A percentile compares a stretch with the other conserved stretches of the same genome.
phyloP scores from a whole-genome alignment of 2,888 invertebrate genomes.

The Adelognathus sp. region DNA sequence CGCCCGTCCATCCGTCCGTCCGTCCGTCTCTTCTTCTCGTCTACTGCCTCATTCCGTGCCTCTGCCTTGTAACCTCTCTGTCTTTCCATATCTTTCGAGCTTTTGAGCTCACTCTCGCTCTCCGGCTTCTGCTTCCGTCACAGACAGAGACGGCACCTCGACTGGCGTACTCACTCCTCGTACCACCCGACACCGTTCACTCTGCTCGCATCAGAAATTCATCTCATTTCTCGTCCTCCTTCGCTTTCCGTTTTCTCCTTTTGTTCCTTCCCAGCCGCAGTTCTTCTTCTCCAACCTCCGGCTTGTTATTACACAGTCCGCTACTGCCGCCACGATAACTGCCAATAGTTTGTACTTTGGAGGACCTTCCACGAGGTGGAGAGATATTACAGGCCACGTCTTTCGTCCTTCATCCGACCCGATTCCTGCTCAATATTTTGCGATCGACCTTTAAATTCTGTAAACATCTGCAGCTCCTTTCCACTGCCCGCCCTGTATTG shows the following conservation, averaged over 20 bases:
- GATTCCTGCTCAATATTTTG: slow-evolving; percentile 17
- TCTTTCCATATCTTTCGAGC: slow-evolving; percentile 19
- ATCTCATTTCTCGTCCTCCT: slow-evolving; percentile 64
- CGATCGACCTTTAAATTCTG: slow-evolving; percentile 20
- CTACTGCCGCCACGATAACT: slow-evolving; percentile 63
- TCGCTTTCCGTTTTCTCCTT: slow-evolving; percentile 64
- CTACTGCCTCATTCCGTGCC: slow-evolving; percentile 71
- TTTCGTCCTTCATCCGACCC: not conserved
- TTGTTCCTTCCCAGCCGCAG: slow-evolving; percentile 63
- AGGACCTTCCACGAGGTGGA: slow-evolving; percentile 11
- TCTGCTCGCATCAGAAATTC: slow-evolving; percentile 73
- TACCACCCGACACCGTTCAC: slow-evolving; percentile 65
- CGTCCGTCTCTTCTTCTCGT: slow-evolving; percentile 75
- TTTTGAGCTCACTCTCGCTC: not conserved
- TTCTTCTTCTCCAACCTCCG: slow-evolving; percentile 54
- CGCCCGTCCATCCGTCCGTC: slow-evolving; percentile 76
- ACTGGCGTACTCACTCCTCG: slow-evolving; percentile 63
- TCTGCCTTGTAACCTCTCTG: slow-evolving; percentile 50
- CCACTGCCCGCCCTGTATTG: not conserved
- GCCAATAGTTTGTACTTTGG: slow-evolving; percentile 24
- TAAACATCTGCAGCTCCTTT: not conserved
- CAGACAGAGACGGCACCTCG: slow-evolving; percentile 58
- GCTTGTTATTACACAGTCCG: slow-evolving; percentile 68
- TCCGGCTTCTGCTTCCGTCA: slow-evolving; percentile 19
- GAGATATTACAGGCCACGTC: slow-evolving; percentile 19